Percentiles rank a stretch among this genome's conserved stretches.
phyloP scores from a whole-genome alignment of 2,113 vertebrate species.

The Tringa solitaria region DNA sequence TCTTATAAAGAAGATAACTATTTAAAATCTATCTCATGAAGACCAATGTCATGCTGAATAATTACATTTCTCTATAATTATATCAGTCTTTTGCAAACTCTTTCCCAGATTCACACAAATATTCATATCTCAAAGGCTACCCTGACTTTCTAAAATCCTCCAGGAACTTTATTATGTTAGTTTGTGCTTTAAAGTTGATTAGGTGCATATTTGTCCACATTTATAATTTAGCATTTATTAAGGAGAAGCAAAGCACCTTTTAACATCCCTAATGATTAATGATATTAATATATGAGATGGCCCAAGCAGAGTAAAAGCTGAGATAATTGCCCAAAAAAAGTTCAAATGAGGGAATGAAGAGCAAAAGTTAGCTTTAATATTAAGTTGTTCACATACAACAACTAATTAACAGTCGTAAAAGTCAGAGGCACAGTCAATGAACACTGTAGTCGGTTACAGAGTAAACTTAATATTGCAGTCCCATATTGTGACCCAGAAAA shows the following conservation, averaged over 20 bases:
- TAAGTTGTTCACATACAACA: background rate
- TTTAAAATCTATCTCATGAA: background rate
- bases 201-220: background rate
- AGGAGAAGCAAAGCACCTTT: background rate
- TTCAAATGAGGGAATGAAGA: background rate
- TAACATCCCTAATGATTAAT: background rate
- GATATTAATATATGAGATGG: background rate
- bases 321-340: background rate
- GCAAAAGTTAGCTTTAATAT: background rate
- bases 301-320: background rate
- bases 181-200: background rate
- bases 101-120: background rate
- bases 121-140: background rate
- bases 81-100: background rate
- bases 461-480: background rate
- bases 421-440: background rate
- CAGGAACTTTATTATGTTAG: background rate
- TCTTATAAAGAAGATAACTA: background rate
- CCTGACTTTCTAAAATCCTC: background rate
- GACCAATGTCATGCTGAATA: background rate
- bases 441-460: accelerated
- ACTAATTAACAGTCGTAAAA: background rate
- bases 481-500: background rate
- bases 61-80: background rate
- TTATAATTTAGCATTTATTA: background rate